Evolutionary conservation across 2,113 vertebrate species (phyloP).

Genomic region (Circaetus gallicus): DNA sequence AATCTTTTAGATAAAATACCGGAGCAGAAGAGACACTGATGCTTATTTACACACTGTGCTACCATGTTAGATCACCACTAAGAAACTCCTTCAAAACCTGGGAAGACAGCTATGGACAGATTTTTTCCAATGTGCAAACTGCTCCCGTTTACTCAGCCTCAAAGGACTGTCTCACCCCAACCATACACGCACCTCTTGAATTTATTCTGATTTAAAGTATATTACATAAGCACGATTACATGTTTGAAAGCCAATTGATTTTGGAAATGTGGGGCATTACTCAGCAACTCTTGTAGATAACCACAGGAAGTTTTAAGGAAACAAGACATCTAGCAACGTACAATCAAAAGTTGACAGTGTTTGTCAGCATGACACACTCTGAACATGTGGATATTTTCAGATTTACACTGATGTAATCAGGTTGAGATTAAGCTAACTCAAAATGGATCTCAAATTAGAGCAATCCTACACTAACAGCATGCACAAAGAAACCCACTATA

Average conservation of each 20-base stretch:
- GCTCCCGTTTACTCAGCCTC: background rate
- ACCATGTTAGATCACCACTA: background rate
- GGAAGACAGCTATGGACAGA: background rate
- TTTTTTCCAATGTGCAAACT: background rate
- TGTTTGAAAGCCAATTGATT: background rate
- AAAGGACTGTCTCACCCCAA: background rate
- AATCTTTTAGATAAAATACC: background rate
- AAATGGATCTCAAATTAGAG: background rate
- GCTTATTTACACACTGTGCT: background rate
- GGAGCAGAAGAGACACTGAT: background rate
- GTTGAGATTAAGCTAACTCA: background rate
- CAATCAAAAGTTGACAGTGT: background rate
- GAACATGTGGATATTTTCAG: background rate
- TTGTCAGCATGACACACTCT: background rate
- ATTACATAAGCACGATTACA: background rate
- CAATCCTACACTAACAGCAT: background rate
- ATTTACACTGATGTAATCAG: background rate
- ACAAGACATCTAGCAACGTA: fast-evolving
- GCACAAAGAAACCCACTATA: background rate
- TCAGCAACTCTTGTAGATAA: background rate
- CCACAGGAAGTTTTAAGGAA: background rate
- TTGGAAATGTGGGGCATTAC: background rate
- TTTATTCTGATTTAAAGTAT: background rate
- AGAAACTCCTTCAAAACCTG: background rate
- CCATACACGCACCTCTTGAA: background rate